A percentile compares a stretch with the other conserved stretches of the same genome.
phyloP scores from a whole-genome alignment of 1,140 invertebrate species.

The Papilio helenus region DNA sequence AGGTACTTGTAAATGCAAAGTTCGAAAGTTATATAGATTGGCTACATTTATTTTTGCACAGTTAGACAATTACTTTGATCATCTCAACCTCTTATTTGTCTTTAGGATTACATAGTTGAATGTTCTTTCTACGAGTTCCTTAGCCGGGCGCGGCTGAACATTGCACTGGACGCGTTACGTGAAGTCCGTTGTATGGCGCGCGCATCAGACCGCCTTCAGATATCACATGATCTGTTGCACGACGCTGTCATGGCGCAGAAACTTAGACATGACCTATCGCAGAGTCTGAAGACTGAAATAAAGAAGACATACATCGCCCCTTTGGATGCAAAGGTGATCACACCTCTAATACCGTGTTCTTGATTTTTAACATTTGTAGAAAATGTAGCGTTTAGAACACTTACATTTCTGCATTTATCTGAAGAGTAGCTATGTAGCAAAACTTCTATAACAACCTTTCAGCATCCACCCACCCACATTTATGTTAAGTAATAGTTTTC shows the following conservation, averaged over 20 bases:
- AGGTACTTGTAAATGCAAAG: no score
- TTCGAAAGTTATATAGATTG: neutral
- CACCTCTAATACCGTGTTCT: neutral
- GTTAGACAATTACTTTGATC: neutral
- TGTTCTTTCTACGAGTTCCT: slow-evolving; percentile 64
- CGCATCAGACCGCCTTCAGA: slow-evolving; percentile 54
- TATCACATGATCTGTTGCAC: slow-evolving; percentile 50
- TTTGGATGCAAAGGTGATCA: slow-evolving; percentile 61
- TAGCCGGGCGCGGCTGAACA: slow-evolving; percentile 60
- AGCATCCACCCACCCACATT: no score
- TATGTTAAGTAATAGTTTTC: neutral
- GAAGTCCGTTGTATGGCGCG: slow-evolving; percentile 65
- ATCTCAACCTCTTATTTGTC: neutral
- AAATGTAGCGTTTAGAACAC: neutral
- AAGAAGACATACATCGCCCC: slow-evolving; percentile 59
- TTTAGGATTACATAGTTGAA: slow-evolving; percentile 62
- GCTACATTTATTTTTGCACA: neutral
- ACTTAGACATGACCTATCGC: slow-evolving; percentile 41
- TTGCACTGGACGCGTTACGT: slow-evolving; percentile 64
- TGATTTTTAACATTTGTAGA: neutral
- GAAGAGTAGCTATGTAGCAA: neutral
- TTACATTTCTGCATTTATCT: neutral
- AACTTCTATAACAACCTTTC: neutral
- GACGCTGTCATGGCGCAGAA: slow-evolving; percentile 58
- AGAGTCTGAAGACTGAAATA: slow-evolving; percentile 41